Base-by-base conservation (phyloP, 2,888 invertebrate genomes). In the Merodon equestris region DNA sequence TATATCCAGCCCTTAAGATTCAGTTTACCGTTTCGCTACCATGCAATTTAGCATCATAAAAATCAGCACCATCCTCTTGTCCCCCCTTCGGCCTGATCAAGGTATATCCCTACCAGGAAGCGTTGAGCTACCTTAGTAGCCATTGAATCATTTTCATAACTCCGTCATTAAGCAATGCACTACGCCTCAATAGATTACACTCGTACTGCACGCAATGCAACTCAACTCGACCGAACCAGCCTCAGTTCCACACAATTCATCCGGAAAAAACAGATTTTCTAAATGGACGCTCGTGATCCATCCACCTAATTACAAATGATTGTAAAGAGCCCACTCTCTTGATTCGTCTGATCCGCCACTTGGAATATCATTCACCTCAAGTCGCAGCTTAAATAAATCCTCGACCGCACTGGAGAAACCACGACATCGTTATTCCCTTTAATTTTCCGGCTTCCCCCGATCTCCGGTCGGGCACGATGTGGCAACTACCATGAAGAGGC, bases 251-350 rank as follows among this genome's bases (percentile, higher is more conserved):
- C 51, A 51, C 47, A 34, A 72, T 40, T 66, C 40, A 38, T 51
- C 56, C 63, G 45, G 34, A 17, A 19, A 47, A 60, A 63, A 27
- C 27, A 27, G 2, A 27, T 63, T 63, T 53, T 17, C 15, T 27
- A 27, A 27, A 42, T 36, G 63, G 70, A 61, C 61, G 45, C 40
- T 68, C 57, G 48, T 66, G 64, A 66, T 73, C 67, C 77, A 77
- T 73, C 77, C 63, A 57, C 63, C 73, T 77, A 63, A 73, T 77
- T 77, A 61, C 61, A 57, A 54, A 50, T 14, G 44, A 40, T 38
- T 44, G 40, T 70, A 48, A 75, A 63, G 51, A 70, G 14, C 19
- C 42, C 40, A 54, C 12, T 7, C 53, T 38, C 53, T 36, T 40
- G 2, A n/a, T n/a, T 47, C 51, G 61, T 61, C 45, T 56, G 54